A percentile compares a stretch with the other conserved stretches of the same genome.
Conservation (phyloP, 2,113 vertebrate genomes). For the Triplophysa tibetana region DNA sequence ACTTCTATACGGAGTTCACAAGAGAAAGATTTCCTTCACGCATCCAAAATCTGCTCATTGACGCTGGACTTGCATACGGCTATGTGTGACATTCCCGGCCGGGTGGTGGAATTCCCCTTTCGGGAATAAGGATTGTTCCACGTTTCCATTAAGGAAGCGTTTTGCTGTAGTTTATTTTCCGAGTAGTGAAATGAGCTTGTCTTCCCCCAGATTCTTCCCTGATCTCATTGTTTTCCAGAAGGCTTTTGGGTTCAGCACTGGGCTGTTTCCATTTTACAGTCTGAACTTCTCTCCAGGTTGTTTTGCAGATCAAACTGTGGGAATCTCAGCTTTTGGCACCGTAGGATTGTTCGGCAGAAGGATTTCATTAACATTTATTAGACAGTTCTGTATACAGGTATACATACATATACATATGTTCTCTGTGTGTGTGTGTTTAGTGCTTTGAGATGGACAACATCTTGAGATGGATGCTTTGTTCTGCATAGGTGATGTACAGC, state of each 20-base stretch:
- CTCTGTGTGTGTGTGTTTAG: too few species aligned
- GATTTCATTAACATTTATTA: conserved; percentile 7
- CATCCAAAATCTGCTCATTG: not conserved
- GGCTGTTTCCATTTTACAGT: not conserved
- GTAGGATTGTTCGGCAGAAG: not conserved
- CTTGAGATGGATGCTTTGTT: too few species aligned
- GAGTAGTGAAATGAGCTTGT: not conserved
- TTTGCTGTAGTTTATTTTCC: conserved; percentile 13
- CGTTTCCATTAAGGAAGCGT: not conserved
- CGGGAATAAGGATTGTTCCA: conserved; percentile 2
- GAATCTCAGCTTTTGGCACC: not conserved
- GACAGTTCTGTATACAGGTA: not conserved
- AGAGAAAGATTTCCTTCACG: not conserved
- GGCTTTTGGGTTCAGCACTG: not conserved
- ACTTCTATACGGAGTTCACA: conserved; percentile 4
- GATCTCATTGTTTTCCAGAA: not conserved
- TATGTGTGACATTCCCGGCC: conserved; percentile 25
- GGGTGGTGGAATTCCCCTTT: conserved; percentile 29
- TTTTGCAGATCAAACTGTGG: not conserved
- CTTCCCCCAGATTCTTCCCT: not conserved
- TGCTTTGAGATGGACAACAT: too few species aligned
- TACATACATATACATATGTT: too few species aligned
- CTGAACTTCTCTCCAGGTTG: not conserved
- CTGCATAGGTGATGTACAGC: not conserved
- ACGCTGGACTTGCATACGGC: conserved; percentile 12